These are phyloP conservation scores for Rachycentron canadum DNA, from an alignment of 2,797 vertebrate genomes.

Conservation along the genomic window DNA sequence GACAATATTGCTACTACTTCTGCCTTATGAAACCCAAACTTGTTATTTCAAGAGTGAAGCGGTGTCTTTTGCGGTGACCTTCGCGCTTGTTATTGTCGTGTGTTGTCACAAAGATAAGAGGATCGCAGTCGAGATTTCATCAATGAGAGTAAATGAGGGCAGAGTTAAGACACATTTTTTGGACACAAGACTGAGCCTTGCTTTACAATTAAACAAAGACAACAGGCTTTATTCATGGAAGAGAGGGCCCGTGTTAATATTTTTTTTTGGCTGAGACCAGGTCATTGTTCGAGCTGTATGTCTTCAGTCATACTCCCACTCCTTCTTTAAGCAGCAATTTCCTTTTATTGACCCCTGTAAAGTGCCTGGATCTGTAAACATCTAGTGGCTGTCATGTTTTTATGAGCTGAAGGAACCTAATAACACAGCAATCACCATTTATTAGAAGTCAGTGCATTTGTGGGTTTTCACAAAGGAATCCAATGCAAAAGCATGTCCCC, in stretches of 20 bases:
- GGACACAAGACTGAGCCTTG: slow-evolving; percentile 16
- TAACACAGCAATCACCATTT: slow-evolving; percentile 78
- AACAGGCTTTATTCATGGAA: slow-evolving; percentile 6
- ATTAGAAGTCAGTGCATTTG: slow-evolving; percentile 56
- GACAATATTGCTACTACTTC: slow-evolving; percentile 60
- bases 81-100: slow-evolving; percentile 69
- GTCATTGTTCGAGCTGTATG: slow-evolving; percentile 41
- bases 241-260: slow-evolving; percentile 12
- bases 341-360: slow-evolving; percentile 78
- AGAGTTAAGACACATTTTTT: slow-evolving; percentile 44
- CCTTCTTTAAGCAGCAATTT: slow-evolving; percentile 70
- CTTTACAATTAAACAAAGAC: slow-evolving; percentile 41
- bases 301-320: slow-evolving; percentile 55
- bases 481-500: not conserved
- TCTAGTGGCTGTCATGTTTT: slow-evolving; percentile 66
- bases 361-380: slow-evolving; percentile 71
- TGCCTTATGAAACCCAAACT: slow-evolving; percentile 58
- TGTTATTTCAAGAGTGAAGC: slow-evolving; percentile 63
- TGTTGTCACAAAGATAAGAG: slow-evolving; percentile 76
- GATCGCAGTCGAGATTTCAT: slow-evolving; percentile 75
- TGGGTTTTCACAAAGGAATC: slow-evolving; percentile 45
- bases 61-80: slow-evolving; percentile 76
- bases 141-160: slow-evolving; percentile 53
- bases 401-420: slow-evolving; percentile 76
- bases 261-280: slow-evolving; percentile 36